Base-by-base conservation (phyloP, 2,113 vertebrate species). In the Scatophagus argus region DNA sequence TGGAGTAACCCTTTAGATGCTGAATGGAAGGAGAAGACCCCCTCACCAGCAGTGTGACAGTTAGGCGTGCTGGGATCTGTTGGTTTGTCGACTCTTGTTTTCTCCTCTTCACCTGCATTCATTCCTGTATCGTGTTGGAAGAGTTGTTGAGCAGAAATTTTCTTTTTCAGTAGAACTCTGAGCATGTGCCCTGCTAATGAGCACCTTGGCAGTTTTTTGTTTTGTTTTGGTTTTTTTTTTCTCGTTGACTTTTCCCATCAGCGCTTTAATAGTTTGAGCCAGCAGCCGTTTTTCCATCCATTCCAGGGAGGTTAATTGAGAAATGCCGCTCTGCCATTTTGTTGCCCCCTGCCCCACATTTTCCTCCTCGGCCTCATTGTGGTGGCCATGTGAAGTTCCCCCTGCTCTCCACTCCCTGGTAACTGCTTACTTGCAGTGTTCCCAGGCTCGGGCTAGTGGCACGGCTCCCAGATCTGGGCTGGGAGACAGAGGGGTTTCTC, bases 381-480 rank as follows among this genome's bases (percentile, higher is more conserved):
- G 60, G 58, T 77, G 32, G 39, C 12, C 7, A 58, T 77, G 0
- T 60, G 64, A 83, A 74, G 76, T 76, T 64, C 77, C 79, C 74
- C 34, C 9, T 41, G n/a, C 49, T 73, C 74, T 76, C 62, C 52
- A 29, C 78, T 82, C 81, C 85, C 79, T 92, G 91, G 91, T 89
- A 91, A 92, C 90, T 72, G 74, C 79, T 85, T 72, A 46, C 77
- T 89, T 81, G 60, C 79, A 56, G 65, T 0, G 83, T 94, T 94
- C 93, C 93, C 93, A 94, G 91, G 93, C 91, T 91, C 60, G 4
- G 72, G 34, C 79, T 75, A 34, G 83, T 94, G 93, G 93, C 93
- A 92, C 83, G 1, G 81, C 78, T 94, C 93, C 93, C 92, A 94
- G 91, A 88, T 80, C 64, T 70, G 67, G 44, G 76, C 88, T 85